Evolutionary conservation across 2,113 vertebrate genomes (phyloP), one percentile per base, ranked within the genome.

Genomic region (Lepus timidus): DNA sequence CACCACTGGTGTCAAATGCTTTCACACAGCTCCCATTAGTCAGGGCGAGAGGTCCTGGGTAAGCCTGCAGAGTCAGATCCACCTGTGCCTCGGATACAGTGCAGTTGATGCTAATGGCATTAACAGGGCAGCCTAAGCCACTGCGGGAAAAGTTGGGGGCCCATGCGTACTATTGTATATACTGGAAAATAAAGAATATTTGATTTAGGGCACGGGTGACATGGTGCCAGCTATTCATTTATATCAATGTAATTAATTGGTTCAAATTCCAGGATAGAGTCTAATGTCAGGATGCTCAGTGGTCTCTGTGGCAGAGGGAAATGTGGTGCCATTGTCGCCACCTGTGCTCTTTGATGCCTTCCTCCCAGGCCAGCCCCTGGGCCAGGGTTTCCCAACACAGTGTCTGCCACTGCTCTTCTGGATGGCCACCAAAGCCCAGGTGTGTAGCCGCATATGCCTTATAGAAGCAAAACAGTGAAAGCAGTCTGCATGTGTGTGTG

Each of bases 21-120:
- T 93, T 75, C 89, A 39, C 0, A 0, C 25, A 64, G 20, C 14
- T 20, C 14, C 25, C 29, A 8, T 51, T 1, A 44, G 73, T 39
- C 16, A 61, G 61, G 51, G 58, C 2, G 17, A 10, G 49, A 33
- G 8, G 44, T 23, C 49, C n/a, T 29, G 10, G 31, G 20, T 8
- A 27, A 73, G 10, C 23, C 2, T 0, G 31, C 3, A 64, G n/a
- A 10, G 7, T 71, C 1, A 0, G 76, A 49, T 1, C n/a, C 27
- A 22, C 3, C 0, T 9, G 25, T 68, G 39, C 49, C 75, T 17
- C 13, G 1, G n/a, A 52, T 17, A 3, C 0, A 12, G 64, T 0
- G 12, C 44, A 0, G 6, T 31, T 9, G 7, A 4, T 52, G 70
- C 65, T 74, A 31, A 39, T 52, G 33, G 76, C 52, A 73, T 73